Percentiles rank a stretch among this genome's conserved stretches.
Evolutionary conservation across 2,888 invertebrate species (phyloP).

Genomic region (Drosophila rubida): DNA sequence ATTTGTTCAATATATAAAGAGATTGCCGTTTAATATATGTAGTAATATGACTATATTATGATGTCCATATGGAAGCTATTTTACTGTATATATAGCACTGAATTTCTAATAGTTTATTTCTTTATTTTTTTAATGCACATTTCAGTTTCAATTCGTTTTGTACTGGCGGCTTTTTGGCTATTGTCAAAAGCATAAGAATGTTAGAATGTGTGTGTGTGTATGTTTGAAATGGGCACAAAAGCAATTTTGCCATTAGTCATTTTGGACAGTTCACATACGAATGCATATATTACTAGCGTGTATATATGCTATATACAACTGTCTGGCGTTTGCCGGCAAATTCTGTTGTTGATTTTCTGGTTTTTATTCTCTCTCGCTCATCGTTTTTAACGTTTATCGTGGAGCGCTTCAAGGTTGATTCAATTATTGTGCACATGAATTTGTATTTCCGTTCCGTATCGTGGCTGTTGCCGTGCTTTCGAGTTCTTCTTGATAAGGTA

Average conservation of each 20-base stretch:
- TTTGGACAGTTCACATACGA: constrained; percentile 11
- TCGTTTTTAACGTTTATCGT: constrained; percentile 3
- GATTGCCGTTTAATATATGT: constrained; percentile 21
- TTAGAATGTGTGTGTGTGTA: constrained; percentile 11
- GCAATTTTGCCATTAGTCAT: constrained; percentile 44
- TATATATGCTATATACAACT: constrained; percentile 23
- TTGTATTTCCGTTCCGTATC: constrained; percentile 65
- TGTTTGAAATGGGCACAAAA: constrained; percentile 13
- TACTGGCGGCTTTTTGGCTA: constrained; percentile 55
- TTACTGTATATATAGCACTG: constrained; percentile 7
- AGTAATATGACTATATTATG: constrained; percentile 3
- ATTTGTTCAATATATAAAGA: constrained; percentile 1
- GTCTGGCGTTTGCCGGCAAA: constrained; percentile 31
- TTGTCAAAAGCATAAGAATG: constrained; percentile 39
- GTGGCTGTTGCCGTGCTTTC: constrained; percentile 29
- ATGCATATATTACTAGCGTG: background rate
- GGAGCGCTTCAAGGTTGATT: constrained; percentile 60
- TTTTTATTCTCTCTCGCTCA: constrained; percentile 33
- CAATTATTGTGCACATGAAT: constrained; percentile 50
- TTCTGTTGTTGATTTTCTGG: constrained; percentile 44
- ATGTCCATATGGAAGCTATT: constrained; percentile 13
- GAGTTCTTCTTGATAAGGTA: constrained; percentile 41
- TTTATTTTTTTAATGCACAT: constrained; percentile 44
- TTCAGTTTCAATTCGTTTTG: constrained; percentile 53
- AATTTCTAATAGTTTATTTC: constrained; percentile 2